Conservation (phyloP, 1,140 invertebrate species). For the Drosophila triauraria region DNA sequence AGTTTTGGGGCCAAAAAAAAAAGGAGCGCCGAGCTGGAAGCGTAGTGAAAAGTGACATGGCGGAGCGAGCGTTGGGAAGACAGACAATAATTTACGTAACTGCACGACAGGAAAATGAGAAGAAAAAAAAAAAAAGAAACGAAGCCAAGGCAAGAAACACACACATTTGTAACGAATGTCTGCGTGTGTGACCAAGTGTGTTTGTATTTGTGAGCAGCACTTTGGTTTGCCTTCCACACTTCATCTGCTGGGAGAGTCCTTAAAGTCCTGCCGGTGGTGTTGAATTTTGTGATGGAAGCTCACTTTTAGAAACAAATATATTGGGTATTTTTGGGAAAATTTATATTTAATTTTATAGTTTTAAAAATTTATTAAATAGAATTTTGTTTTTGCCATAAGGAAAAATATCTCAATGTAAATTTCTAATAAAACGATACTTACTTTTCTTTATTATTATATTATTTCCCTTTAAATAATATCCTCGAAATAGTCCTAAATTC, state of each 20-base stretch:
- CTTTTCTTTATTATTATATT: not conserved
- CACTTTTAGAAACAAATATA: not conserved
- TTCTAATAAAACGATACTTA: too few species aligned
- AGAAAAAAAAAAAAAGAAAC: slow-evolving; percentile 7
- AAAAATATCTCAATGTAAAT: too few species aligned
- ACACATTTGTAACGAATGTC: slow-evolving; percentile 57
- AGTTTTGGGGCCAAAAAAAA: slow-evolving; percentile 28
- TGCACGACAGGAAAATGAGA: slow-evolving; percentile 54
- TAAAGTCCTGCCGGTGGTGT: slow-evolving; percentile 21
- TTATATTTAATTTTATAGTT: too few species aligned
- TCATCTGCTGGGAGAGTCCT: slow-evolving; percentile 51
- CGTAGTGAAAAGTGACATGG: slow-evolving; percentile 74
- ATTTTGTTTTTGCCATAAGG: too few species aligned
- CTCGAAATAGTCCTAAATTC: not conserved
- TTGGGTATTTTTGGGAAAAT: too few species aligned
- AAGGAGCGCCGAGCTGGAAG: slow-evolving; percentile 48
- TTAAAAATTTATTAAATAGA: too few species aligned
- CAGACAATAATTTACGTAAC: slow-evolving; percentile 83
- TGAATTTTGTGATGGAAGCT: slow-evolving; percentile 16
- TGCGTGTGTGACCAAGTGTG: slow-evolving; percentile 30
- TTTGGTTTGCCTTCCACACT: slow-evolving; percentile 61
- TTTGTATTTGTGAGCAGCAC: slow-evolving; percentile 50
- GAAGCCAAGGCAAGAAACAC: slow-evolving; percentile 37
- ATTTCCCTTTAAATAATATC: not conserved
- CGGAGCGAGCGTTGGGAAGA: slow-evolving; percentile 63